Conservation (phyloP, 2,797 vertebrate genomes). For the Lates japonicus region DNA sequence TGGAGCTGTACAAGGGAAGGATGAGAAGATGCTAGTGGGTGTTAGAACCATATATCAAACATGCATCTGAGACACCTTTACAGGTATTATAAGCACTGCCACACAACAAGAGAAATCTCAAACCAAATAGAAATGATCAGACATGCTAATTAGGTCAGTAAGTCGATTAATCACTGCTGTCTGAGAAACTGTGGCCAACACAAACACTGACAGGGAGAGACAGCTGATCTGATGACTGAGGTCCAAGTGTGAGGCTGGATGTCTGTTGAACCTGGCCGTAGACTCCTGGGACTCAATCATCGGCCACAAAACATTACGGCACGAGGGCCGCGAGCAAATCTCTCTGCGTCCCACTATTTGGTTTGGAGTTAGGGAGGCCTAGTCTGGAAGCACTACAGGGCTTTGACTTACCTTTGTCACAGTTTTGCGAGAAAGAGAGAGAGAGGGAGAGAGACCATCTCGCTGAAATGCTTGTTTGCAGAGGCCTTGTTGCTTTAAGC, state of each 20-base stretch:
- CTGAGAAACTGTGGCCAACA: conserved; percentile 63
- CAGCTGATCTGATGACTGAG: conserved; percentile 83
- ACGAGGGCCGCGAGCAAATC: conserved; percentile 74
- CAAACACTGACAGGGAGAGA: conserved; percentile 69
- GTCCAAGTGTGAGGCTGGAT: conserved; percentile 75
- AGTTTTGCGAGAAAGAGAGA: conserved; percentile 9
- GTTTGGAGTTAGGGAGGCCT: conserved; percentile 74
- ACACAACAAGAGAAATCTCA: conserved; percentile 8
- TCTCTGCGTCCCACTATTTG: conserved; percentile 80
- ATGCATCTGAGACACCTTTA: not conserved
- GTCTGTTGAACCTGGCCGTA: conserved; percentile 82
- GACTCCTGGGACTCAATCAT: conserved; percentile 82
- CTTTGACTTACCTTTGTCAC: conserved; percentile 78
- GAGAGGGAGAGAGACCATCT: conserved; percentile 59
- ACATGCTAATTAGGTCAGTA: conserved; percentile 60
- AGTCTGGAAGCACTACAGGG: conserved; percentile 40
- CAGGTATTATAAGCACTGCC: not conserved
- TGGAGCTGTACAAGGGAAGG: conserved; percentile 83
- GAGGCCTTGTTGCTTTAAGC: conserved; percentile 79
- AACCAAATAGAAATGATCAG: conserved; percentile 19
- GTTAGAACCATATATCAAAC: not conserved
- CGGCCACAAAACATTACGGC: conserved; percentile 81
- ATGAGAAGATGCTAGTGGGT: conserved; percentile 14
- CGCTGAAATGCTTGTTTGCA: conserved; percentile 80
- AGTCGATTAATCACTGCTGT: conserved; percentile 65